These are phyloP conservation scores for Heptranchias perlo DNA, from an alignment of 2,113 vertebrate genomes.

Conservation along the genomic window DNA sequence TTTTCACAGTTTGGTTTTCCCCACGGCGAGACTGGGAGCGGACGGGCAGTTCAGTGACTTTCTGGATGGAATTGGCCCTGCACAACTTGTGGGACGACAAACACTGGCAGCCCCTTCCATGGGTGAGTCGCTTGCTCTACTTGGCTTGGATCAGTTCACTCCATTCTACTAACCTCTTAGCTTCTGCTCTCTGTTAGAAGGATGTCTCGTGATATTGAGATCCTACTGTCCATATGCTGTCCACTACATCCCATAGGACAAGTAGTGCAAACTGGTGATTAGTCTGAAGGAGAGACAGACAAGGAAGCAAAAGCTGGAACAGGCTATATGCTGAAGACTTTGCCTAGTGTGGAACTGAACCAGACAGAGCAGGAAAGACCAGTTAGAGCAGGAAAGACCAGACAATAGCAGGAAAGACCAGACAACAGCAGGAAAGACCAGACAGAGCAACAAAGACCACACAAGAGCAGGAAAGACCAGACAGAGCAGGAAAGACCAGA, in stretches of 20 bases:
- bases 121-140: slow-evolving; percentile 66
- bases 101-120: slow-evolving; percentile 89
- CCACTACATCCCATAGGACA: not conserved
- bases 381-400: too few relatives aligned
- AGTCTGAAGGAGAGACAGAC: too few relatives aligned
- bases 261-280: not conserved
- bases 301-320: not conserved
- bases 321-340: not conserved
- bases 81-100: slow-evolving; percentile 92
- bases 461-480: too few relatives aligned
- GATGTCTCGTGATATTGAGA: not conserved
- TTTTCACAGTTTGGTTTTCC: slow-evolving; percentile 84
- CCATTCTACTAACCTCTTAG: not conserved
- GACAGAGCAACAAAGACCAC: too few relatives aligned
- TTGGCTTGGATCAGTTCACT: not conserved
- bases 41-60: slow-evolving; percentile 98
- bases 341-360: too few relatives aligned
- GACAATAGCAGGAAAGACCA: too few relatives aligned
- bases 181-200: not conserved
- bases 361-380: not conserved
- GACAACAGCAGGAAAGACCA: too few relatives aligned
- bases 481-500: too few relatives aligned
- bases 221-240: not conserved
- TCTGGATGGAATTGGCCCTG: slow-evolving; percentile 89
- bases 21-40: slow-evolving; percentile 79